A percentile compares a stretch with the other conserved stretches of the same genome.
Conservation (phyloP, 2,888 invertebrate species). For the Coleophora flavipennella region DNA sequence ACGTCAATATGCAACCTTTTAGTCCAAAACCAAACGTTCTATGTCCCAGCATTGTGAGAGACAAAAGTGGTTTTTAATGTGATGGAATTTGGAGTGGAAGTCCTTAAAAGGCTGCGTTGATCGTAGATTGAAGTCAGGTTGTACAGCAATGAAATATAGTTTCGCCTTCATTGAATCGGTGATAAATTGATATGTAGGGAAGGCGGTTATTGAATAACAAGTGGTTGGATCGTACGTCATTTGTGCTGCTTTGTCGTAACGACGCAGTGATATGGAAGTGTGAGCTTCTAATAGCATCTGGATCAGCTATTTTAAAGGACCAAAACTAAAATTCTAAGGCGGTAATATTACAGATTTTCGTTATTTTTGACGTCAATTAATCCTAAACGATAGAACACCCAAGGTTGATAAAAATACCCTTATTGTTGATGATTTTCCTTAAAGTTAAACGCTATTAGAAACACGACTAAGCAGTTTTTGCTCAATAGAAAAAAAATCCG, state of each 20-base stretch:
- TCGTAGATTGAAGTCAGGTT: slow-evolving; percentile 37
- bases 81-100: slow-evolving; percentile 2
- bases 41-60: slow-evolving; percentile 10
- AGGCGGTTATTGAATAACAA: slow-evolving; percentile 69
- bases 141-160: slow-evolving; percentile 64
- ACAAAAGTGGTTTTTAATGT: slow-evolving; percentile 7
- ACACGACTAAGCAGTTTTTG: too few species aligned
- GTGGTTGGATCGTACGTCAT: slow-evolving; percentile 46
- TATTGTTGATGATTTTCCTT: too few species aligned
- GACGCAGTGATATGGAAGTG: too few species aligned
- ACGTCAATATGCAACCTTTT: slow-evolving; percentile 63
- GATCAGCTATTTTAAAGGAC: too few species aligned
- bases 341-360: too few species aligned
- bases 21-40: slow-evolving; percentile 20
- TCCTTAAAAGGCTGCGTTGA: neutral
- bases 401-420: too few species aligned
- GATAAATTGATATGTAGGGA: slow-evolving; percentile 66
- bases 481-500: too few species aligned
- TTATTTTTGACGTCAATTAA: too few species aligned
- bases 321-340: too few species aligned
- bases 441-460: too few species aligned
- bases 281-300: too few species aligned
- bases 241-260: slow-evolving; percentile 27
- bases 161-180: slow-evolving; percentile 68
- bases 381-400: too few species aligned